Evolutionary conservation across 2,888 invertebrate genomes (phyloP).

Genomic region (Nomada fabriciana): DNA sequence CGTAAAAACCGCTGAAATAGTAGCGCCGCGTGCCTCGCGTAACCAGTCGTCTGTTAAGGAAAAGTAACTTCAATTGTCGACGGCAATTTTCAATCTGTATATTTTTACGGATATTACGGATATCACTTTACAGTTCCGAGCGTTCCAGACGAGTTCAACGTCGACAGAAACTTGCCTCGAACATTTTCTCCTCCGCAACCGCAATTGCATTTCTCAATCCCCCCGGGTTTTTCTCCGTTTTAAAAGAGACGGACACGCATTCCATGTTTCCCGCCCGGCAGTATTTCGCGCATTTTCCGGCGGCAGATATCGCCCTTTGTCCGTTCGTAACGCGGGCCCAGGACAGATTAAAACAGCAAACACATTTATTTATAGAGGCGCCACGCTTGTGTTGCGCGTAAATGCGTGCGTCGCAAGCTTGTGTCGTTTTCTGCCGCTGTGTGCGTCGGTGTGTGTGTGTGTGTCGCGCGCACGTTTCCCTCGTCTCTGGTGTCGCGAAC

Average conservation of each 20-base stretch:
- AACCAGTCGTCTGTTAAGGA: neutral
- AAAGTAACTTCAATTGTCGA: slow-evolving; percentile 20
- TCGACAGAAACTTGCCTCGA: no score
- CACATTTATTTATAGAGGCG: slow-evolving; percentile 77
- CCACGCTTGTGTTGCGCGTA: slow-evolving; percentile 43
- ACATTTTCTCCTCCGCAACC: no score
- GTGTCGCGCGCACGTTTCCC: slow-evolving; percentile 10
- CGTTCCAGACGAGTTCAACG: no score
- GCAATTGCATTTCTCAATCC: no score
- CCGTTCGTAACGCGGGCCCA: slow-evolving; percentile 61
- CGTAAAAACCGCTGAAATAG: slow-evolving; percentile 18
- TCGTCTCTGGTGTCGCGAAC: slow-evolving; percentile 7
- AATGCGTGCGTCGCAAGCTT: slow-evolving; percentile 27
- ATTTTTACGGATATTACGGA: neutral
- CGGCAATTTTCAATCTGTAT: no score
- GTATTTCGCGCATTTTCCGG: slow-evolving; percentile 64
- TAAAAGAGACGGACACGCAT: no score
- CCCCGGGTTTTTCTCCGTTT: no score
- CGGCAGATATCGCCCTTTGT: slow-evolving; percentile 72
- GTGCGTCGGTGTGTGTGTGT: neutral
- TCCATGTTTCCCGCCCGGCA: neutral
- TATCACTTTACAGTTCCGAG: no score
- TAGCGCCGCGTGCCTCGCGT: neutral
- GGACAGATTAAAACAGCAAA: slow-evolving; percentile 74
- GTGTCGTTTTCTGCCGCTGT: neutral